Conservation (phyloP, 1,140 invertebrate species). For the Dendroctonus ponderosae region DNA sequence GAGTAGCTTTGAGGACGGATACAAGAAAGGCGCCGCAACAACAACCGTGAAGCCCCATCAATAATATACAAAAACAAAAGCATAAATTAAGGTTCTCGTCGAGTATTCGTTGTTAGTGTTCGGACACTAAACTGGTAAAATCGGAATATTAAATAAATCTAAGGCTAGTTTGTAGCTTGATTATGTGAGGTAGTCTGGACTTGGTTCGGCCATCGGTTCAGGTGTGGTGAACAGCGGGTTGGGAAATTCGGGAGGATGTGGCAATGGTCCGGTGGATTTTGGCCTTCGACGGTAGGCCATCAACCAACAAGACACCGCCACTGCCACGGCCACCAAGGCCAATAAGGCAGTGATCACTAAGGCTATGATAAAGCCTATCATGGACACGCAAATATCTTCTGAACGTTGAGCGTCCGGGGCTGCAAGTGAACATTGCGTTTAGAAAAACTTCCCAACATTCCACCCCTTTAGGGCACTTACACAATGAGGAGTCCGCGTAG, state of each 20-base stretch:
- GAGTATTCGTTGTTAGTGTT: slow-evolving; percentile 33
- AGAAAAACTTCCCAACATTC: too few relatives aligned
- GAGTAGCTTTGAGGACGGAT: slow-evolving; percentile 45
- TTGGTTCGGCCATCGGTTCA: slow-evolving; percentile 73
- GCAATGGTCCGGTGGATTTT: slow-evolving; percentile 81
- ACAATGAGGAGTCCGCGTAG: slow-evolving; percentile 66
- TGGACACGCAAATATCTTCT: slow-evolving; percentile 91
- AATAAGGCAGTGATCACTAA: slow-evolving; percentile 87
- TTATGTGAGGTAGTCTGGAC: slow-evolving; percentile 73
- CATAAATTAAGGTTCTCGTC: slow-evolving; percentile 34
- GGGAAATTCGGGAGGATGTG: slow-evolving; percentile 92
- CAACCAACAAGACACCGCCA: slow-evolving; percentile 92
- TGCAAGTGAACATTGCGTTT: slow-evolving; percentile 47
- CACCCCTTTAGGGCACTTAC: slow-evolving; percentile 54
- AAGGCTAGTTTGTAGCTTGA: slow-evolving; percentile 30
- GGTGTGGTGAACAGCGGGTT: slow-evolving; percentile 89
- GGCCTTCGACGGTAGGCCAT: slow-evolving; percentile 87
- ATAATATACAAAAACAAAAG: slow-evolving; percentile 40
- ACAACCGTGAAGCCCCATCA: slow-evolving; percentile 18
- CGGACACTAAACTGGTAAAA: slow-evolving; percentile 22
- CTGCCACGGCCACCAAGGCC: slow-evolving; percentile 87
- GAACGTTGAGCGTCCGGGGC: slow-evolving; percentile 64
- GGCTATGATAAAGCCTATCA: slow-evolving; percentile 88
- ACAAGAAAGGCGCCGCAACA: slow-evolving; percentile 30
- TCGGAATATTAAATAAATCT: slow-evolving; percentile 35